These are phyloP conservation scores for Daphoenositta chrysoptera DNA, from an alignment of 2,113 vertebrate genomes.

Conservation along the genomic window DNA sequence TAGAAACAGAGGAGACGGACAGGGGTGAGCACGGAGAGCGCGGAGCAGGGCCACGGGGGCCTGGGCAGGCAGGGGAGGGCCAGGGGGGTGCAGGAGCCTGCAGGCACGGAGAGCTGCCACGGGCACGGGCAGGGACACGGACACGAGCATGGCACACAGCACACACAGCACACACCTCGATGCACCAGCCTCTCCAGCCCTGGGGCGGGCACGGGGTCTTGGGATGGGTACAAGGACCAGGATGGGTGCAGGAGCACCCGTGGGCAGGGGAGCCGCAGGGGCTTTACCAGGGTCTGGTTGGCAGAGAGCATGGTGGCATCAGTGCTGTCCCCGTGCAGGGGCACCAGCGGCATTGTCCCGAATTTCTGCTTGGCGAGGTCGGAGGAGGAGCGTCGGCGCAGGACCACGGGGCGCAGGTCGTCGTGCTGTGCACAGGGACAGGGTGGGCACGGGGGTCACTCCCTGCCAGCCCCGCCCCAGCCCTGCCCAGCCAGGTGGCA, in stretches of 20 bases:
- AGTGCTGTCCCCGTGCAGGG: conserved; percentile 88
- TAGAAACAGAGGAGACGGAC: conserved; percentile 67
- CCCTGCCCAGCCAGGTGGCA: not conserved
- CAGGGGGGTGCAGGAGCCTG: not conserved
- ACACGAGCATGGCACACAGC: not conserved
- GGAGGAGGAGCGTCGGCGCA: conserved; percentile 88
- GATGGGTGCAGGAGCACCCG: not conserved
- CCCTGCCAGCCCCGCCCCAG: not conserved
- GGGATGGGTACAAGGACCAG: not conserved
- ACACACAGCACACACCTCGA: rapidly evolving
- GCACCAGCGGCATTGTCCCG: conserved; percentile 93
- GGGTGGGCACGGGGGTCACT: not conserved
- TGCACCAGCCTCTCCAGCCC: not conserved
- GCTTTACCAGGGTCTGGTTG: conserved; percentile 91
- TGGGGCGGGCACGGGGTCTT: rapidly evolving
- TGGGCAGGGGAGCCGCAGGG: not conserved
- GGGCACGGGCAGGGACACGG: rapidly evolving
- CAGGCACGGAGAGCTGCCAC: rapidly evolving
- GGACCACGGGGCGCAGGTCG: conserved; percentile 80
- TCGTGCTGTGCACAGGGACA: conserved; percentile 72
- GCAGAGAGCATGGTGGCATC: conserved; percentile 89
- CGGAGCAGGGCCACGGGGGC: not conserved
- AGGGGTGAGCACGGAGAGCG: conserved; percentile 37
- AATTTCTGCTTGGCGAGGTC: conserved; percentile 95
- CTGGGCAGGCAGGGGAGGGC: not conserved